A percentile compares a stretch with the other conserved stretches of the same genome.
These are phyloP conservation scores for Dreissena rostriformis DNA, from an alignment of 1,140 invertebrate species.

Conservation along the genomic window DNA sequence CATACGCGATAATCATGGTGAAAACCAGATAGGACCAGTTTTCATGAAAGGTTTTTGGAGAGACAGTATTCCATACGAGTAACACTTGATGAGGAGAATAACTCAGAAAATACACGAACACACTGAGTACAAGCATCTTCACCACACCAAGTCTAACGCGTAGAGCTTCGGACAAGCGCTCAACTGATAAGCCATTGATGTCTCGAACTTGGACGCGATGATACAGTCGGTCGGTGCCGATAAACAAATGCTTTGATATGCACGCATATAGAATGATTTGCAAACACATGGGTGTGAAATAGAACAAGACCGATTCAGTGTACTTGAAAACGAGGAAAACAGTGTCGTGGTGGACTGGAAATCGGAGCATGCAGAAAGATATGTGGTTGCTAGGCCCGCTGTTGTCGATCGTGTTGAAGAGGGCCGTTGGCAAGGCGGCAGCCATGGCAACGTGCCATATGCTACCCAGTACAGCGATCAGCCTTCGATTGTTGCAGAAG, in stretches of 20 bases:
- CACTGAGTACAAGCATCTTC: constrained; percentile 81
- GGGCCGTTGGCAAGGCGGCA: constrained; percentile 75
- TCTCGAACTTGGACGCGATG: constrained; percentile 62
- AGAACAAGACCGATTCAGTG: too few relatives aligned
- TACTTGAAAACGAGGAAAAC: constrained; percentile 74
- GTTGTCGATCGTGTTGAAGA: constrained; percentile 74
- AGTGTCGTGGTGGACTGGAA: constrained; percentile 66
- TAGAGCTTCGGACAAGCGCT: constrained; percentile 72
- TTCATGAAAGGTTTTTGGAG: constrained; percentile 70
- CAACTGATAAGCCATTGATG: constrained; percentile 70
- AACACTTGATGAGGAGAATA: constrained; percentile 80
- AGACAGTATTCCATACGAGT: constrained; percentile 80
- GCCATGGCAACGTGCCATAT: constrained; percentile 78
- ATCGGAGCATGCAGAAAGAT: constrained; percentile 74
- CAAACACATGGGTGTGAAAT: too few relatives aligned
- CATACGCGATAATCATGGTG: constrained; percentile 78
- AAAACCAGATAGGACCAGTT: constrained; percentile 80
- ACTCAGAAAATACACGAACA: constrained; percentile 81
- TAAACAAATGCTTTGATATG: constrained; percentile 76
- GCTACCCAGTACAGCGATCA: constrained; percentile 71
- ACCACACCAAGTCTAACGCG: constrained; percentile 79
- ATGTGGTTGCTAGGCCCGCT: constrained; percentile 59
- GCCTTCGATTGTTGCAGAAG: constrained; percentile 77
- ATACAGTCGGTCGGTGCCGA: constrained; percentile 69
- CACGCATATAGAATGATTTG: constrained; percentile 72